phyloP scores from a whole-genome alignment of 2,888 invertebrate genomes.

The Pyralis farinalis region DNA sequence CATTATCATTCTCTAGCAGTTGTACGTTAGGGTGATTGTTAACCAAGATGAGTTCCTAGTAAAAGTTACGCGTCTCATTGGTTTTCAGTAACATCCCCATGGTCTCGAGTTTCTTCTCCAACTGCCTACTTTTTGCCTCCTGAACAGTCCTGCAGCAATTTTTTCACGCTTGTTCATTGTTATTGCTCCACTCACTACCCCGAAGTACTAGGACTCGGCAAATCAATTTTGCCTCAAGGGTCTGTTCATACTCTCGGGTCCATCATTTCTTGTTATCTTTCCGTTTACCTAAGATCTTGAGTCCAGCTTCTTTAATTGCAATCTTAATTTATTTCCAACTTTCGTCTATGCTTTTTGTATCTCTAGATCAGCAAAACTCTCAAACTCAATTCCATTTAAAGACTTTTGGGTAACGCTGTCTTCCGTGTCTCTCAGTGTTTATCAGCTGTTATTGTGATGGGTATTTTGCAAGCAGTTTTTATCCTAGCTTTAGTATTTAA shows the following conservation, averaged over 20 bases:
- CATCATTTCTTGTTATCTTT: too few species aligned
- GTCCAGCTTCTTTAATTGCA: too few species aligned
- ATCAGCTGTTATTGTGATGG: too few species aligned
- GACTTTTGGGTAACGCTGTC: too few species aligned
- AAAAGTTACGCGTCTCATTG: not conserved
- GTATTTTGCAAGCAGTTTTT: too few species aligned
- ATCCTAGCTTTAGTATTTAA: too few species aligned
- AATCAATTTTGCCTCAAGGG: not conserved
- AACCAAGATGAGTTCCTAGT: not conserved
- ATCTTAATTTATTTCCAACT: too few species aligned
- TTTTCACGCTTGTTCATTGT: not conserved
- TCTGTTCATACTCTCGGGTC: not conserved
- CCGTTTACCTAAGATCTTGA: too few species aligned
- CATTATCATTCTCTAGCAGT: not conserved
- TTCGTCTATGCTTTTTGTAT: too few species aligned
- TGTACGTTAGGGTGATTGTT: not conserved
- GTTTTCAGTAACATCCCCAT: not conserved
- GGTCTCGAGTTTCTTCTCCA: not conserved
- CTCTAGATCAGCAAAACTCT: too few species aligned
- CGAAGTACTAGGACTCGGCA: not conserved
- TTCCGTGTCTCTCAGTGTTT: too few species aligned
- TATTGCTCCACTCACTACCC: not conserved
- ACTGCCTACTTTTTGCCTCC: not conserved
- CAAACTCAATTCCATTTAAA: too few species aligned
- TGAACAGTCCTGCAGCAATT: not conserved